Base-by-base conservation (phyloP, 2,113 vertebrate genomes). In the Salvelinus fontinalis region DNA sequence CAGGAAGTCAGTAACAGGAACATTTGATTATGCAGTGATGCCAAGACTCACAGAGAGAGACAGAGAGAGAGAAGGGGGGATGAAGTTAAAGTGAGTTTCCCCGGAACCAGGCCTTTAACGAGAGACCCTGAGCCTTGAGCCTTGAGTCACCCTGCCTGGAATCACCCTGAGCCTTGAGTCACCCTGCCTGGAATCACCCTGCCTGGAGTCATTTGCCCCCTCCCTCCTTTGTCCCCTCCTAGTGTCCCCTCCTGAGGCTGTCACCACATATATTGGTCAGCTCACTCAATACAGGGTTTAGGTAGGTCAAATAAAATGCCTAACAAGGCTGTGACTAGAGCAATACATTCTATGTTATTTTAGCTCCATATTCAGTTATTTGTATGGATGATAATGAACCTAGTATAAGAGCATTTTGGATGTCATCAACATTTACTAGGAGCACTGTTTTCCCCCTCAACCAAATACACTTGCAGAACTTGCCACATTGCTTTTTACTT, bases 1-100 rank as follows among this genome's bases (percentile, higher is more conserved):
- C 80, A 78, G 78, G 80, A 84, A 84, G 75, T 72, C 74, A 71
- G 82, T 86, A 82, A 82, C 85, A 76, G 85, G 75, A 86, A 84
- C 77, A 80, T 81, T 81, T 86, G 85, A 82, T 84, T 82, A 80
- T 71, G 74, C 67, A 59, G 24, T 57, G 64, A 75, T 86, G 82
- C 75, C 79, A 78, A 81, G 79, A 81, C 77, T 75, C 77, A 83
- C 77, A 82, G 75, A 62, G 77, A 83, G 76, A 79, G 26, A 65
- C 2, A 13, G 27, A 27, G 8, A 39, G 8, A 11, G 39, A 44
- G 39, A 44, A 44, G 26, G 62, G 26, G 62, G 62, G 12, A 5
- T 4, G 62, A 5, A 5, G 7, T 39, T 7, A 39, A 20, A 13
- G 24, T 65, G 64, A 66, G 22, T 14, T 54, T 54, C 12, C 49